Evolutionary conservation across 1,140 invertebrate species (phyloP), one percentile per base, ranked within the genome.

Genomic region (Drosophila nikananu): DNA sequence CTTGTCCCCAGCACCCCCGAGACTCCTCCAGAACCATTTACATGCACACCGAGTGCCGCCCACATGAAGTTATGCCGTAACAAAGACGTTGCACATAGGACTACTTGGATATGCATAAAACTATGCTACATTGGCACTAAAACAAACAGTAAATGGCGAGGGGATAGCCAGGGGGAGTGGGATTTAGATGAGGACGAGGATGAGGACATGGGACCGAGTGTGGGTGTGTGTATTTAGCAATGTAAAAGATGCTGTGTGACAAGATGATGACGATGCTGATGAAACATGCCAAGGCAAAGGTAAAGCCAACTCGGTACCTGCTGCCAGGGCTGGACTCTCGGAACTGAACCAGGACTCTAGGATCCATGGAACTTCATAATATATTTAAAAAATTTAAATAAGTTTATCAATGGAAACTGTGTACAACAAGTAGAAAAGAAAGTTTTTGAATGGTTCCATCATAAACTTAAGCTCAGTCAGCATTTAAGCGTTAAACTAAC

Each of bases 71-170:
- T 83, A 78, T 81, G 81, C 70, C 74, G 59, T 72, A 65, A 77
- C 84, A 89, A 90, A 90, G 78, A 89, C 74, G 74, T 78, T 90
- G 86, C 77, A 80, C 59, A 71, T 61, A 82, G 66, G 63, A 76
- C 81, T 89, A 83, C 83, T 87, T 71, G 77, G 80, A 87, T 89
- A 89, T 89, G 86, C 78, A 89, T 90, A 89, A 90, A 90, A 89
- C 86, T 91, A 90, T 82, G 81, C 78, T 89, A 89, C 86, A 89
- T 89, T 90, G 86, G 75, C 86, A 89, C 86, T 89, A 89, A 90
- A 89, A 86, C 82, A 89, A 89, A 89, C 86, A 89, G 81, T 63
- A 79, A 86, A 86, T 67, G 75, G 68, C 48, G 44, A 77, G 62
- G 51, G 80, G 58, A 23, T 49, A 41, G 23, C 2, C 51, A 13